Percentiles rank a stretch among this genome's conserved stretches.
phyloP scores from a whole-genome alignment of 2,797 vertebrate genomes.

The Okamejei kenojei region DNA sequence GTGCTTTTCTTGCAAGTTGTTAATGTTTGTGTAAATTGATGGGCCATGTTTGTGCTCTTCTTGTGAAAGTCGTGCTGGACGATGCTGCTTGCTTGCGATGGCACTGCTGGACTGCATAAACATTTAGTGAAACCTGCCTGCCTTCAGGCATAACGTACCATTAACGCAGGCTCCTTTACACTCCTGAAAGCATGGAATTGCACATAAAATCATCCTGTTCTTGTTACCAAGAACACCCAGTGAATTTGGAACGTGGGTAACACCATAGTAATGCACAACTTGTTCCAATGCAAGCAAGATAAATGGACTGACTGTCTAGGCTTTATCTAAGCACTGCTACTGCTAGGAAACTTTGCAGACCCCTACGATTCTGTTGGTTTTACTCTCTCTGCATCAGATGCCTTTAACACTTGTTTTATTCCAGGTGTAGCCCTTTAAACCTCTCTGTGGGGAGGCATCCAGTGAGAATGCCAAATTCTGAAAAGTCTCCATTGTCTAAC shows the following conservation, averaged over 20 bases:
- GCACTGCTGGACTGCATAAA: not conserved
- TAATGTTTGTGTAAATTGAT: not conserved
- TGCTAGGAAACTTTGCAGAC: not conserved
- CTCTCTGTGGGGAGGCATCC: not conserved
- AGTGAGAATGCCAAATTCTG: not conserved
- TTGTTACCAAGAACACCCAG: not conserved
- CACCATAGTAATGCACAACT: not conserved
- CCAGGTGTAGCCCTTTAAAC: not conserved
- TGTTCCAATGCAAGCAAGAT: not conserved
- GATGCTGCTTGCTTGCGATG: not conserved
- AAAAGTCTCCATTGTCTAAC: not conserved
- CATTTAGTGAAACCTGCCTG: not conserved
- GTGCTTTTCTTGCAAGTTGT: not conserved
- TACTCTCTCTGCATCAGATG: no score
- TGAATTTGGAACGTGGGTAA: not conserved
- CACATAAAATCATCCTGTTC: not conserved
- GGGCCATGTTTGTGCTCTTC: not conserved
- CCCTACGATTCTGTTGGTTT: not conserved
- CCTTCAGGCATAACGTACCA: not conserved
- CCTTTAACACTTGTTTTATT: not conserved
- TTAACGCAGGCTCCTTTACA: not conserved
- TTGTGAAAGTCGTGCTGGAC: not conserved
- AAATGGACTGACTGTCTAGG: not conserved
- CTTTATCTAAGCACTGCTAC: not conserved
- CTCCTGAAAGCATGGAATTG: not conserved